A percentile compares a stretch with the other conserved stretches of the same genome.
These are phyloP conservation scores for Scophthalmus maximus DNA, from an alignment of 2,113 vertebrate genomes.

Conservation along the genomic window DNA sequence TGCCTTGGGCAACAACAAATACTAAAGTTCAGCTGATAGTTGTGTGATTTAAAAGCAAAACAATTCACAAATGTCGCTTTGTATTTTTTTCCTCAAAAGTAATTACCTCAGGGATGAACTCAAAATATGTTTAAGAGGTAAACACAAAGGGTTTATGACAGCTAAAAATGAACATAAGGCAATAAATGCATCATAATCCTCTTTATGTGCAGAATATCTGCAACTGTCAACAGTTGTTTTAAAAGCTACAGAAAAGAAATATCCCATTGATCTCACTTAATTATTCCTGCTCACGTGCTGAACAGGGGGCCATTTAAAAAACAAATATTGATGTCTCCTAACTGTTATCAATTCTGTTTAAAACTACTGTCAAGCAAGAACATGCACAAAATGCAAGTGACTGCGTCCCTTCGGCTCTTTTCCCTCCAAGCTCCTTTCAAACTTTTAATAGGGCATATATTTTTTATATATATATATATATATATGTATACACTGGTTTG, in stretches of 20 bases:
- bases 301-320: conserved; percentile 23
- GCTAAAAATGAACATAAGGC: background rate
- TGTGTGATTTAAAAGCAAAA: background rate
- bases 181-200: background rate
- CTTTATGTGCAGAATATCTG: background rate
- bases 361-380: conserved; percentile 17
- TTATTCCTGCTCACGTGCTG: conserved; percentile 5
- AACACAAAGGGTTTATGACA: background rate
- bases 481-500: no score
- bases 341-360: conserved; percentile 38
- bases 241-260: conserved; percentile 12
- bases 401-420: background rate
- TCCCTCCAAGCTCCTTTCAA: background rate
- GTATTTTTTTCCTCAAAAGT: no score
- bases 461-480: no score
- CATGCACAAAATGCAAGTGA: conserved; percentile 1
- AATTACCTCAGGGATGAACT: no score
- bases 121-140: background rate
- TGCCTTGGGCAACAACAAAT: no score
- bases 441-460: background rate
- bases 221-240: background rate
- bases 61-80: background rate
- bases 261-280: conserved; percentile 18
- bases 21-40: background rate
- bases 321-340: conserved; percentile 17